Evolutionary conservation across 2,888 invertebrate species (phyloP).

Genomic region (Tolmerus cingulatus): DNA sequence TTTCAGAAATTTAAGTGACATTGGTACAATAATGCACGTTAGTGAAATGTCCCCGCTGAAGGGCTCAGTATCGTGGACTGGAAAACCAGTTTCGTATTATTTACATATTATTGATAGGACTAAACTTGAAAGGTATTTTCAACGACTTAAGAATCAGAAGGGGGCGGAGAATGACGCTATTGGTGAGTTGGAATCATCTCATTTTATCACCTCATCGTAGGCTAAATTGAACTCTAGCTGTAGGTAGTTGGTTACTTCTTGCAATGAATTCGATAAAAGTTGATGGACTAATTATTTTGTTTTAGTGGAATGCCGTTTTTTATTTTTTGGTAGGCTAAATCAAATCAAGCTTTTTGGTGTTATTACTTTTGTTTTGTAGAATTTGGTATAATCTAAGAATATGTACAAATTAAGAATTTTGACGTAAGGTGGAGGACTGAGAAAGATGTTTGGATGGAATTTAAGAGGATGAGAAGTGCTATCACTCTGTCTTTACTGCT

Average conservation of each 20-base stretch:
- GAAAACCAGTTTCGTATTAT: constrained; percentile 98
- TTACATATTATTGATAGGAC: constrained; percentile 97
- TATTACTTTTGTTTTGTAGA: not conserved
- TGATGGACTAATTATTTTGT: not conserved
- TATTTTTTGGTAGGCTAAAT: constrained; percentile 12
- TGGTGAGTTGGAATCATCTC: constrained; percentile 51
- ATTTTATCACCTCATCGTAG: constrained; percentile 28
- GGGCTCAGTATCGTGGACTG: constrained; percentile 99
- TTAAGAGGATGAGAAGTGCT: not conserved
- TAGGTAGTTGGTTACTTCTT: not conserved
- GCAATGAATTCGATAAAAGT: constrained; percentile 1
- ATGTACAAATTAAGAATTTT: not conserved
- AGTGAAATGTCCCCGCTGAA: constrained; percentile 93
- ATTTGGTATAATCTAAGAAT: not conserved
- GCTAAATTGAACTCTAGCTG: not conserved
- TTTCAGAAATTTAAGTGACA: constrained; percentile 89
- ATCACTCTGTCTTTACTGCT: not conserved
- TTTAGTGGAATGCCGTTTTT: constrained; percentile 4
- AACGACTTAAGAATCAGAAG: constrained; percentile 90
- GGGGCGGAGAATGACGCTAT: constrained; percentile 64
- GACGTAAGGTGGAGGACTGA: not conserved
- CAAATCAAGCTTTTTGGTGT: constrained; percentile 24
- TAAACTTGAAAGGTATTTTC: constrained; percentile 95
- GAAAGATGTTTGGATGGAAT: not conserved
- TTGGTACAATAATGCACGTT: constrained; percentile 98